Evolutionary conservation across 1,140 invertebrate genomes (phyloP).

Genomic region (Acyrthosiphon pisum): DNA sequence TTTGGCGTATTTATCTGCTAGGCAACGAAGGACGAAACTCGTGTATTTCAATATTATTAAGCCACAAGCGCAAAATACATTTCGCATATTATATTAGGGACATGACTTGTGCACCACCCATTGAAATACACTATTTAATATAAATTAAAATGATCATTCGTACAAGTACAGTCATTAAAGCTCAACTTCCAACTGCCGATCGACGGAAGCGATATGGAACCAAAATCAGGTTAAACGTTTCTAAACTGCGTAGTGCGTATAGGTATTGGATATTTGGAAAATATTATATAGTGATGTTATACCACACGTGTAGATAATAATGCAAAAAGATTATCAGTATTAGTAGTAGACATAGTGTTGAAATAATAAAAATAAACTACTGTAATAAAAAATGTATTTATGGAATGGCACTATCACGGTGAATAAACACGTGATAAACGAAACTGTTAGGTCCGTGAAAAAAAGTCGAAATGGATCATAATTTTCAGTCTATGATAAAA

Average conservation of each 20-base stretch:
- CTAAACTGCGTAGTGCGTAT: too few relatives aligned
- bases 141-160: background rate
- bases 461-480: background rate
- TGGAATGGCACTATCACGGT: background rate
- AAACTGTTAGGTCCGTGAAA: background rate
- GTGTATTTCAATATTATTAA: slow-evolving; percentile 8
- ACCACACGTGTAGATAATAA: background rate
- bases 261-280: too few relatives aligned
- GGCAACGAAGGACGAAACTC: background rate
- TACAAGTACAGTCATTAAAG: background rate
- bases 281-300: background rate
- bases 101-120: background rate
- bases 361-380: slow-evolving; percentile 17
- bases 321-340: background rate
- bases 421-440: background rate
- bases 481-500: background rate
- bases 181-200: background rate
- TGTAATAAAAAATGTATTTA: background rate
- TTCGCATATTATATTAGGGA: background rate
- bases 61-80: background rate
- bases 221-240: background rate
- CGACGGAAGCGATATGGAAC: background rate
- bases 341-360: background rate
- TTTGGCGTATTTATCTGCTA: background rate
- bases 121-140: background rate